These are phyloP conservation scores for Muscidifurax raptorellus DNA, from an alignment of 1,140 invertebrate genomes.

Conservation along the genomic window DNA sequence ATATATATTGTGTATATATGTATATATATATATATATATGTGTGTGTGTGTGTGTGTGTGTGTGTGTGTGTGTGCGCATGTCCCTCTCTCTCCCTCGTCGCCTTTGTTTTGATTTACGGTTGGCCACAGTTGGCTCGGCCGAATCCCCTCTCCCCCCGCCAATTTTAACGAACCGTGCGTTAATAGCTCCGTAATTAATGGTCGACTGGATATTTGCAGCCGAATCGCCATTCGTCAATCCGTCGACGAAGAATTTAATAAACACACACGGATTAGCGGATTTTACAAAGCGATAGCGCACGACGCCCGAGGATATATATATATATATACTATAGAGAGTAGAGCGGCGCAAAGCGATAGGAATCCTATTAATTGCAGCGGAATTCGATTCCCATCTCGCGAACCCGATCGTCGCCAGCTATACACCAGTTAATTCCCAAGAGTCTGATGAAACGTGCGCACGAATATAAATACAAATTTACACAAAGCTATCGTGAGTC, in stretches of 20 bases:
- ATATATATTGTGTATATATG: no score
- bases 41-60: no score
- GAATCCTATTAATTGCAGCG: background rate
- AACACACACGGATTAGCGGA: background rate
- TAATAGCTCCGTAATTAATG: background rate
- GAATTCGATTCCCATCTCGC: background rate
- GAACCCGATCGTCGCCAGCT: no score
- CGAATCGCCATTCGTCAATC: background rate
- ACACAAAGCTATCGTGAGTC: background rate
- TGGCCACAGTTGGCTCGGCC: background rate
- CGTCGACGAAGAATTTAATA: background rate
- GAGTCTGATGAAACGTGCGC: background rate
- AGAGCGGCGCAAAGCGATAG: background rate
- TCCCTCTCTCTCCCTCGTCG: no score
- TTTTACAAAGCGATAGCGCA: no score
- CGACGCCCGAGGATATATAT: no score
- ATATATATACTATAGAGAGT: no score
- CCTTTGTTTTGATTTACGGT: background rate
- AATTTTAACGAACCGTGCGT: background rate
- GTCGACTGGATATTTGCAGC: background rate
- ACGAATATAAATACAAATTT: background rate
- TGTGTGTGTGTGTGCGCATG: no score
- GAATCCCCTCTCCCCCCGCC: no score
- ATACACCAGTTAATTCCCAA: background rate
- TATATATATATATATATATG: no score